These are phyloP conservation scores for Ylistrum balloti DNA, from an alignment of 1,140 invertebrate species.

Conservation along the genomic window DNA sequence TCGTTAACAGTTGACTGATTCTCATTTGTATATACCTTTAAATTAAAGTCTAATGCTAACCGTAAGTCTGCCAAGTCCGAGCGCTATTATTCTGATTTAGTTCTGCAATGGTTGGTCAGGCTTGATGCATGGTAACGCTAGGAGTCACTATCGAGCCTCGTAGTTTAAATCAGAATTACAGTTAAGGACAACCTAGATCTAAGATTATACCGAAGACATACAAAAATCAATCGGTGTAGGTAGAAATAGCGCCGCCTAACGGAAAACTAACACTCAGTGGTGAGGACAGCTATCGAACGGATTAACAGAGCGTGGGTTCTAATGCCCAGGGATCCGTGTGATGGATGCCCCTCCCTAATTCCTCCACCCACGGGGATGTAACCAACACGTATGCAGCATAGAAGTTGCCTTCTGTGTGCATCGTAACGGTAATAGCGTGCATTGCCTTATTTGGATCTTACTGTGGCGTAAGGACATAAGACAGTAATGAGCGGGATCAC, in stretches of 20 bases:
- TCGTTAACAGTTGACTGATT: neutral
- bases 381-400: neutral
- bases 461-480: neutral
- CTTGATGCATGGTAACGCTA: neutral
- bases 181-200: neutral
- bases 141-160: neutral
- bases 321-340: neutral
- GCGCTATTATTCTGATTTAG: neutral
- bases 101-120: neutral
- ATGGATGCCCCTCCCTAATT: neutral
- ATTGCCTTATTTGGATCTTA: conserved; percentile 26
- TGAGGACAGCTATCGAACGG: neutral
- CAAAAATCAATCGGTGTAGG: neutral
- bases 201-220: neutral
- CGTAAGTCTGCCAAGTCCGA: neutral
- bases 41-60: neutral
- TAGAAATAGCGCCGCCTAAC: conserved; percentile 7
- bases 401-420: neutral
- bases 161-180: conserved; percentile 27
- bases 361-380: neutral
- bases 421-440: neutral
- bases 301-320: neutral
- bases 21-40: conserved; percentile 19
- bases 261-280: neutral
- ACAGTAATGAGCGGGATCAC: neutral